Evolutionary conservation across 2,797 vertebrate genomes (phyloP), one percentile per base, ranked within the genome.

Genomic region (Rhinichthys osculus): DNA sequence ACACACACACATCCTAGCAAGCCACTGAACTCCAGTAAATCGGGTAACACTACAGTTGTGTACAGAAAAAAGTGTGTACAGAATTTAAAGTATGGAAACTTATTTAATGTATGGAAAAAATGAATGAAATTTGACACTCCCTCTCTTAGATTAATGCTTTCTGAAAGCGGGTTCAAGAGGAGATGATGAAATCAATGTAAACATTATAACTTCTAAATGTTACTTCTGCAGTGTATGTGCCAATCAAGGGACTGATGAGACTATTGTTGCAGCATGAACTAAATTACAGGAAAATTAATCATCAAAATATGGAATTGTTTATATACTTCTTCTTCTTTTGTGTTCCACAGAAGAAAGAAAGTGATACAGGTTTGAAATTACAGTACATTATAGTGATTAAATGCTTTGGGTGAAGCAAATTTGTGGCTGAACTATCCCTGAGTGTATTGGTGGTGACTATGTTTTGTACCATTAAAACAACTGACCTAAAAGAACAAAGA

Each of bases 21-120:
- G 50, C 47, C 64, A 83, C n/a, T 84, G 78, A 62, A 66, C 47
- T 84, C 50, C 59, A 80, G 76, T 85, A 83, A 81, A 76, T 74
- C 69, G 80, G 57, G 86, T 74, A 85, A 82, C 74, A 82, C 42
- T 44, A 44, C 42, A 42, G 71, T 44, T 52, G 42, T 44, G 42
- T 11, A 44, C 9, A 44, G 42, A 44, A 76, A 72, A 59, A 62
- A 62, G 23, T 13, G n/a, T 62, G 23, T 62, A 27, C 4, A 79
- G 30, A 23, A 73, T 69, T 35, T 30, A 85, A 85, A 81, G 23
- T 44, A 47, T 38, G 38, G 67, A 81, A 66, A 81, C 67, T 3
- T 13, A 11, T 44, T 13, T 44, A 44, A 44, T 44, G 42, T 11
- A 44, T 44, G 42, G 11, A 13, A 44, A 44, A 40, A 11, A 44